These are phyloP conservation scores for Rhinoderma darwinii DNA, from an alignment of 2,113 vertebrate species.

Conservation along the genomic window DNA sequence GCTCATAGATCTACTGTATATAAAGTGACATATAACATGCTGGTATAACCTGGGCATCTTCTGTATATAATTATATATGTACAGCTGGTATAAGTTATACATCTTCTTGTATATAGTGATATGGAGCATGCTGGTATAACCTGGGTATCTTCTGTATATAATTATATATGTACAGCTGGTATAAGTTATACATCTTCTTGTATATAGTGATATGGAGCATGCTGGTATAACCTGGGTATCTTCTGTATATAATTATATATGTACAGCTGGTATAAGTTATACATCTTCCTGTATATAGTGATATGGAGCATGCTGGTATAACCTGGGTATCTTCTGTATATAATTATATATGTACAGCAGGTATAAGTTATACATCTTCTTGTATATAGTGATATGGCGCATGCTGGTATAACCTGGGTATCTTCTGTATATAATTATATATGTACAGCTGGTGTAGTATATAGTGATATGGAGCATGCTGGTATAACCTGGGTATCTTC, in stretches of 20 bases:
- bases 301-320: neutral
- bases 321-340: neutral
- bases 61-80: neutral
- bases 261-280: neutral
- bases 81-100: neutral
- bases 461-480: neutral
- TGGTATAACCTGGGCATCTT: neutral
- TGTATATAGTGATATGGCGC: neutral
- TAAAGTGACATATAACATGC: too few species aligned
- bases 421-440: neutral
- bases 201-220: neutral
- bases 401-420: neutral
- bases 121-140: neutral
- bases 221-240: neutral
- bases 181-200: neutral
- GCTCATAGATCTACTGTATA: too few species aligned
- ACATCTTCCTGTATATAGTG: too few species aligned
- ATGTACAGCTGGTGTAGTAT: neutral
- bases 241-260: neutral
- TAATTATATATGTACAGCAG: neutral
- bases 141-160: too few species aligned
- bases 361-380: too few species aligned
- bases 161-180: neutral
- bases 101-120: neutral
- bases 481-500: neutral